phyloP scores from a whole-genome alignment of 2,888 invertebrate species.

The Parnassius smintheus region DNA sequence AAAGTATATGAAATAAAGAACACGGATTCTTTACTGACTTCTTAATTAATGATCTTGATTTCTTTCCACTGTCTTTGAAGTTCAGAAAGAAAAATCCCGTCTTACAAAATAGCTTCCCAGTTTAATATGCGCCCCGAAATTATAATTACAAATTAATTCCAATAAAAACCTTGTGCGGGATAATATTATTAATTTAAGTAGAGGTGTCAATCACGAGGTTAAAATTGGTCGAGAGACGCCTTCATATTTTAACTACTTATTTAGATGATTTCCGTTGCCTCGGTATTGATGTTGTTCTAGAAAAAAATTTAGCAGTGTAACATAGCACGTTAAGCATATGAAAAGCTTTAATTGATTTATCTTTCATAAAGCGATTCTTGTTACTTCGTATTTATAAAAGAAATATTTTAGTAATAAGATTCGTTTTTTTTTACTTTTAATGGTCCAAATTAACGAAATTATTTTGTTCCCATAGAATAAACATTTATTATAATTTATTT shows the following conservation, averaged over 20 bases:
- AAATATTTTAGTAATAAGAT: too few relatives aligned
- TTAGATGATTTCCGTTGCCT: background rate
- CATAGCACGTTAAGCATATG: too few relatives aligned
- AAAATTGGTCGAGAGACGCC: background rate
- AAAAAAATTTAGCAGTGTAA: too few relatives aligned
- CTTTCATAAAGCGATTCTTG: too few relatives aligned
- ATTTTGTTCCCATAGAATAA: too few relatives aligned
- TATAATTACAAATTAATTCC: constrained; percentile 15
- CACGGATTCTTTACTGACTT: constrained; percentile 5
- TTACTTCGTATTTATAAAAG: too few relatives aligned
- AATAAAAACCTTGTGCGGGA: constrained; percentile 7
- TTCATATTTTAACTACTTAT: background rate
- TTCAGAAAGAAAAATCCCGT: constrained; percentile 13
- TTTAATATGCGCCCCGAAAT: constrained; percentile 14
- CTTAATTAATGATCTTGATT: constrained; percentile 20
- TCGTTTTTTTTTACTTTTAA: too few relatives aligned
- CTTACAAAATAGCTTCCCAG: constrained; percentile 8
- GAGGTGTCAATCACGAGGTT: constrained; percentile 14
- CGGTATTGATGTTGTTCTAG: background rate
- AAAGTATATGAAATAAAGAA: background rate
- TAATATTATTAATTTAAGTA: constrained; percentile 12
- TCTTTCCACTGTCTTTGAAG: constrained; percentile 16
- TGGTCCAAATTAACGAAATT: too few relatives aligned
- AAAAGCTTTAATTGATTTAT: too few relatives aligned
- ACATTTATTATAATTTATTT: too few relatives aligned